phyloP scores from a whole-genome alignment of 2,888 invertebrate genomes.

The Cepaea hortensis region DNA sequence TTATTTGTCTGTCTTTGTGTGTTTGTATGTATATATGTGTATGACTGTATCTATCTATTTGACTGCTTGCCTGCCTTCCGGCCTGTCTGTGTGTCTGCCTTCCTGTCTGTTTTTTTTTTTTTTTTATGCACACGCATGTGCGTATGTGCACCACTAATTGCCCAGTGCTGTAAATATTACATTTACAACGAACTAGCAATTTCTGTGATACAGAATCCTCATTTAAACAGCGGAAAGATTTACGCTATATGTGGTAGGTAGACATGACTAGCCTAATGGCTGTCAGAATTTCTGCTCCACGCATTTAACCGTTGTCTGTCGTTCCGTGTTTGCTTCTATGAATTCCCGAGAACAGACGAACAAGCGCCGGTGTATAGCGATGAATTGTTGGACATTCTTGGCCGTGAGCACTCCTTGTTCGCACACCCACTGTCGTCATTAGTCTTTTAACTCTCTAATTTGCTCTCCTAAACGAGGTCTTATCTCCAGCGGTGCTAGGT shows the following conservation, averaged over 20 bases:
- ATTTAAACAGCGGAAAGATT: background rate
- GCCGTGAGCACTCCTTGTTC: background rate
- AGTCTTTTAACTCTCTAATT: conserved; percentile 31
- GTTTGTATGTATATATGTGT: no score
- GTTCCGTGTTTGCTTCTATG: background rate
- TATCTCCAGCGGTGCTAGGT: conserved; percentile 11
- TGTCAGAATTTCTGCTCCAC: no score
- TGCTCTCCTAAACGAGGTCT: conserved; percentile 14
- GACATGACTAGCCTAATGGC: background rate
- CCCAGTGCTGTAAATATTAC: no score
- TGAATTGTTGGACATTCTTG: background rate
- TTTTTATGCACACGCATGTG: no score
- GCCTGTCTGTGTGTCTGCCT: no score
- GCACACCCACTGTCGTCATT: conserved; percentile 15
- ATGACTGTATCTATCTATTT: no score
- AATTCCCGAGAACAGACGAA: conserved; percentile 4
- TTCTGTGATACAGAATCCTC: no score
- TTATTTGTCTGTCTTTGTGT: no score
- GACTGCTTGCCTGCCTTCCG: no score
- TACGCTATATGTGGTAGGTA: conserved; percentile 15
- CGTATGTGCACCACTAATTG: no score
- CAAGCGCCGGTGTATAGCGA: conserved; percentile 9
- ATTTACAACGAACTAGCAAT: no score
- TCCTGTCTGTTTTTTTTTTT: no score
- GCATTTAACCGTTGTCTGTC: background rate